Evolutionary conservation across 1,140 invertebrate genomes (phyloP), one percentile per base, ranked within the genome.

Genomic region (Hylaeus volcanicus): DNA sequence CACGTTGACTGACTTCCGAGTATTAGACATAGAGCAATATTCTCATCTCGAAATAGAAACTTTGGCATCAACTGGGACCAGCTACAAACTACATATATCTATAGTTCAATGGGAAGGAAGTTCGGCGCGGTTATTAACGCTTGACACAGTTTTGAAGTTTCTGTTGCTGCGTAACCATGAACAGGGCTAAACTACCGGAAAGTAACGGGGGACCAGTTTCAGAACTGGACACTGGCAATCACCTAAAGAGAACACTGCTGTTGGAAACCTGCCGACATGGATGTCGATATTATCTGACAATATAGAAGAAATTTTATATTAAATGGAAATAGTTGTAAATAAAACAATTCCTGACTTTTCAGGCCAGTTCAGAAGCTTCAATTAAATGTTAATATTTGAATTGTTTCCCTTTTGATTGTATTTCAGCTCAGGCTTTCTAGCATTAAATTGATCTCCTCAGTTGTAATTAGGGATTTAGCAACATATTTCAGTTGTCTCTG

Each of bases 81-180:
- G 77, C 51, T 65, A n/a, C 45, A 15, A 70, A 79, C 77, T 58
- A 43, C 43, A 64, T 64, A 43, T 64, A 64, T 64, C 12, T 64
- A 64, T 43, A 73, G 58, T 79, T 73, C 53, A 70, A 73, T 45
- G 70, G 70, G 60, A 79, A 79, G 77, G 77, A 79, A 79, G 72
- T 79, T 79, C 70, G 61, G 41, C 60, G 61, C 48, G 61, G 77
- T 79, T 79, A 79, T 79, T 79, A 79, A 79, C 77, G 77, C 77
- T 73, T 79, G 77, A 79, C 77, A 79, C 77, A 79, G 70, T 79
- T 79, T 63, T 56, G 45, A 79, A 73, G 76, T 79, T 79, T 79
- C 76, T 79, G 77, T 79, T 73, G 69, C 70, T 73, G 77, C 70
- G 77, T 79, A 73, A 73, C 70, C 41, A 48, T 55, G 70, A 65